phyloP scores from a whole-genome alignment of 2,888 invertebrate species.

The Molorchus minor region DNA sequence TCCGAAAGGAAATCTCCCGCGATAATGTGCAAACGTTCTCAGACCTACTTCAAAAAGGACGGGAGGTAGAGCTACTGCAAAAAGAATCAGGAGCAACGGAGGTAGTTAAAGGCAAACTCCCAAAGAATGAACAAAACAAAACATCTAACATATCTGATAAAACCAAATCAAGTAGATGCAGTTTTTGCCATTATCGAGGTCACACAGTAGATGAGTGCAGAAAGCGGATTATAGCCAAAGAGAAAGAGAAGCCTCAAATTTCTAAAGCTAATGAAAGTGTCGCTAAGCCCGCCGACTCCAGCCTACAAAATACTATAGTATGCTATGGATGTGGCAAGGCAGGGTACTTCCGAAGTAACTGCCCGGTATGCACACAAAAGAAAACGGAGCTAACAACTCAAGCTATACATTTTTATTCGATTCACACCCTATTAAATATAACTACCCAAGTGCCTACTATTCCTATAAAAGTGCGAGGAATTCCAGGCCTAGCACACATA shows the following conservation, averaged over 20 bases:
- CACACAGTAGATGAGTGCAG: conserved; percentile 12
- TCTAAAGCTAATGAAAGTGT: background rate
- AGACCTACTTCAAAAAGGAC: conserved; percentile 9
- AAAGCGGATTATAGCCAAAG: conserved; percentile 10
- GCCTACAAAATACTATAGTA: background rate
- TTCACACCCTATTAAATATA: background rate
- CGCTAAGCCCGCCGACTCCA: background rate
- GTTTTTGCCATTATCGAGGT: conserved; percentile 15
- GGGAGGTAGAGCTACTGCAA: conserved; percentile 7
- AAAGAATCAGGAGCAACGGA: background rate
- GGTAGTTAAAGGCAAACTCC: no score
- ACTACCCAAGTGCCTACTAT: conserved; percentile 16
- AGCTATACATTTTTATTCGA: background rate
- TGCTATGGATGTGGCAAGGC: conserved; percentile 15
- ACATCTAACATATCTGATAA: background rate
- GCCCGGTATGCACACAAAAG: background rate
- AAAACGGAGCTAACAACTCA: background rate
- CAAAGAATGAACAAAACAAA: background rate
- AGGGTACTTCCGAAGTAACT: conserved; percentile 11
- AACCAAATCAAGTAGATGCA: conserved; percentile 7
- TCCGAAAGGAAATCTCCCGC: conserved; percentile 8
- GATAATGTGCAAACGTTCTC: conserved; percentile 10
- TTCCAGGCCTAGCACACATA: conserved; percentile 15
- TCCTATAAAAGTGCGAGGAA: conserved; percentile 10
- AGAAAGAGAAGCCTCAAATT: background rate